Conservation (phyloP, 2,797 vertebrate genomes). For the Enteromius thamalakanensis region DNA sequence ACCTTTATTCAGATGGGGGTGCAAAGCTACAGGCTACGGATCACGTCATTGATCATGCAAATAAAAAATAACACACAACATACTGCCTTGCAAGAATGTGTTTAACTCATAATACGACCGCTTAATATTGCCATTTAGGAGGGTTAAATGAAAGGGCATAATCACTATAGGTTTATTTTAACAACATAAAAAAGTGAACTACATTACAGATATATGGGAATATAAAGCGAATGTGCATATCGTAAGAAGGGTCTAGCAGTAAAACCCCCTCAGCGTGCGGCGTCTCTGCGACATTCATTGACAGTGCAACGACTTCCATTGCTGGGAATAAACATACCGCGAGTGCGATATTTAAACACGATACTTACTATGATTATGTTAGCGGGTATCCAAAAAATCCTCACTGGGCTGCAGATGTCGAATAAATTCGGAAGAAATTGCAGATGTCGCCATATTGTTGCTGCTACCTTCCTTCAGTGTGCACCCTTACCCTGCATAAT, state of each 20-base stretch:
- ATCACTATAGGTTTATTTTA: background rate
- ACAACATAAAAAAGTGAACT: background rate
- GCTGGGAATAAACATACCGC: conserved; percentile 36
- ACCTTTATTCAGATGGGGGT: conserved; percentile 15
- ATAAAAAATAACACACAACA: conserved; percentile 26
- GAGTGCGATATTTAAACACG: conserved; percentile 43
- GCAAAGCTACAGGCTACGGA: conserved; percentile 20
- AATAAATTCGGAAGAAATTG: conserved; percentile 88
- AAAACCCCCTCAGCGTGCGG: conserved; percentile 65
- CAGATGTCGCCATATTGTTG: conserved; percentile 98
- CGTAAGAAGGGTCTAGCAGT: conserved; percentile 53
- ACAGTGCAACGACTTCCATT: background rate
- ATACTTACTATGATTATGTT: conserved; percentile 79
- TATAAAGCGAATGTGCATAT: background rate
- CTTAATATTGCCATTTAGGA: background rate
- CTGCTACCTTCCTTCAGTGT: conserved; percentile 82
- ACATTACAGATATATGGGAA: background rate
- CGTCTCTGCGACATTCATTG: conserved; percentile 82
- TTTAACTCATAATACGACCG: background rate
- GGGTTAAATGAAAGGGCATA: background rate
- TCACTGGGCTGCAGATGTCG: conserved; percentile 88
- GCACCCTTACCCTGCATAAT: conserved; percentile 85
- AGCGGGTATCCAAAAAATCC: conserved; percentile 83
- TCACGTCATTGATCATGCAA: conserved; percentile 53
- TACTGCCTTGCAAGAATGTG: too few species aligned